Conservation (phyloP, 2,113 vertebrate genomes). For the Syrmaticus mikado region DNA sequence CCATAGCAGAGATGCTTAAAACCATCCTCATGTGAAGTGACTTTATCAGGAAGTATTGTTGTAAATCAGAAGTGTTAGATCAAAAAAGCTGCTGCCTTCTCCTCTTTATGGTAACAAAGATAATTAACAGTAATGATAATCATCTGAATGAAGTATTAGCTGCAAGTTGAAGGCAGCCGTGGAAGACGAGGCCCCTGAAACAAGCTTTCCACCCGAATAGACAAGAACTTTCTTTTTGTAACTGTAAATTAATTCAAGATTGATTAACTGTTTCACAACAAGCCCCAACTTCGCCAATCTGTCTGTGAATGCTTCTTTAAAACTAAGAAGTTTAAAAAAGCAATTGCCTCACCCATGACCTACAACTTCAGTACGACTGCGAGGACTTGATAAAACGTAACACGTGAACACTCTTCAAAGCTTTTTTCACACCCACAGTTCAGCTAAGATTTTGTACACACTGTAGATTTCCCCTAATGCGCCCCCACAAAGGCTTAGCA, state of each 20-base stretch:
- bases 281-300: background rate
- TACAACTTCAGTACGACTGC: background rate
- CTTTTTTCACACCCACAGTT: background rate
- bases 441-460: background rate
- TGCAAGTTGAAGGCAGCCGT: background rate
- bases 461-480: rapidly evolving
- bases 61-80: background rate
- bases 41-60: background rate
- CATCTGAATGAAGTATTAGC: no score
- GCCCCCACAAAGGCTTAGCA: background rate
- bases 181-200: background rate
- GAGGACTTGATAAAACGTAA: background rate
- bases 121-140: background rate
- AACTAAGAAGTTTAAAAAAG: background rate
- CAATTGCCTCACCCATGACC: background rate
- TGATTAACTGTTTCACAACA: background rate
- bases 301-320: background rate
- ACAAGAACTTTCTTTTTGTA: background rate
- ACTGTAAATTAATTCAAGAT: background rate
- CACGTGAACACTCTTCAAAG: rapidly evolving
- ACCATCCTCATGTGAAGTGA: background rate
- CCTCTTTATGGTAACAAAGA: background rate
- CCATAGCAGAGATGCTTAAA: background rate
- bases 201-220: rapidly evolving
- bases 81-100: background rate